Evolutionary conservation across 2,888 invertebrate species (phyloP), one percentile per base, ranked within the genome.

Genomic region (Rhingia rostrata): DNA sequence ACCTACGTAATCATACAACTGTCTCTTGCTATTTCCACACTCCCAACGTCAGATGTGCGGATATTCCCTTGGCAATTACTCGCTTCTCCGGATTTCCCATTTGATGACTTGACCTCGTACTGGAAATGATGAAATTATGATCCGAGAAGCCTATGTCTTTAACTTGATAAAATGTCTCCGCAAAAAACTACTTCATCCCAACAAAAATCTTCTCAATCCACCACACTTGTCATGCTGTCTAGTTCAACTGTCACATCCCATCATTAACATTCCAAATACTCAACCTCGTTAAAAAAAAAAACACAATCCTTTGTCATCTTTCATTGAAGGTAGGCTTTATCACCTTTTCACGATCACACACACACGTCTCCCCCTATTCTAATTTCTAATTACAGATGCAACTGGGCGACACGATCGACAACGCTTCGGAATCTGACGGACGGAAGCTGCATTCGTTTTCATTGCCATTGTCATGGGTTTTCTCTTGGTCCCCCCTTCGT

Each of bases 271-370:
- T 79, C 78, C 10, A 51, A 49, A 56, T 30, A 49, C 70, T 70
- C 12, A 22, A 22, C 45, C 12, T 12, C 6, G 12, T 6, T n/a
- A n/a, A n/a, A 10, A 45, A 10, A 10, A 30, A 32, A 12, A 12
- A 43, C 14, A 12, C 33, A 4, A 54, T 54, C 41, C 14, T 54
- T 67, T 67, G 53, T 67, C 49, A 67, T 10, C n/a, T 14, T 6
- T 10, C 5, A 12, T 1, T 10, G 4, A 30, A 58, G 58, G 32
- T 70, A 60, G 60, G 49, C 39, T 64, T 32, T 39, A 6, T 60
- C 39, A 58, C 49, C 70, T 60, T 60, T 70, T 47, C 70, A 70
- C 33, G 58, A 69, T 69, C 67, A 56, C 37, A 12, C n/a, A 69
- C n/a, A 35, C 32, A 51, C 33, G 53, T 37, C 0, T 7, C 45